phyloP scores from a whole-genome alignment of 2,888 invertebrate species.

The Philonicus albiceps region DNA sequence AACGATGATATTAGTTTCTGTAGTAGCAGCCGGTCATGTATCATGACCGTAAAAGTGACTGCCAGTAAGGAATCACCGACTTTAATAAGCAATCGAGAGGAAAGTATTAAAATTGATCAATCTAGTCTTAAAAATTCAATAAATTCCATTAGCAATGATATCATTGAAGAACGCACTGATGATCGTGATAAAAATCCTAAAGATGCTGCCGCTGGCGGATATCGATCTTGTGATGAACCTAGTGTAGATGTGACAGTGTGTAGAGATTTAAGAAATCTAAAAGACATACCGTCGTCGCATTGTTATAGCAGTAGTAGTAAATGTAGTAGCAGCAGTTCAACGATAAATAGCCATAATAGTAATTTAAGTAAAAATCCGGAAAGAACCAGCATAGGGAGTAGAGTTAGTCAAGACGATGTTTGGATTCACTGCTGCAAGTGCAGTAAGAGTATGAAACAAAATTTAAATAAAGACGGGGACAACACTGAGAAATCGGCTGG shows the following conservation, averaged over 20 bases:
- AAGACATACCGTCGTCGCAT: constrained; percentile 1
- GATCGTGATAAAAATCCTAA: constrained; percentile 21
- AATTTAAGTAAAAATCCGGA: constrained; percentile 38
- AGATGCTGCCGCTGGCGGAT: not conserved
- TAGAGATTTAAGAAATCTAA: constrained; percentile 17
- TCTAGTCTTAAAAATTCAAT: constrained; percentile 45
- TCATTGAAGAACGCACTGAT: not conserved
- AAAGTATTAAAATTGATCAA: constrained; percentile 44
- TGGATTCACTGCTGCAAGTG: constrained; percentile 29
- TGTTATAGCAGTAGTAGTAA: constrained; percentile 53
- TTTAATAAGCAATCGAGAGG: constrained; percentile 45
- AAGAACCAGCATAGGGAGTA: constrained; percentile 30
- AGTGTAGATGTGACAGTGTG: constrained; percentile 9
- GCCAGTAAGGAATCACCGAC: constrained; percentile 21
- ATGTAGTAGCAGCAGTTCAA: constrained; percentile 52
- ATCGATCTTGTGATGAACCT: constrained; percentile 44
- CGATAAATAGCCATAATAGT: constrained; percentile 37
- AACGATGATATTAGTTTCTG: constrained; percentile 42
- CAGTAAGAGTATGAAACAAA: not conserved
- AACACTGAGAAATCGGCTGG: not conserved
- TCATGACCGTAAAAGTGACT: constrained; percentile 13
- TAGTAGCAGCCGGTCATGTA: constrained; percentile 39
- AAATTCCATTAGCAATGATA: constrained; percentile 45
- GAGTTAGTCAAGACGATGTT: constrained; percentile 24
- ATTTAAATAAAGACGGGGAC: not conserved